These are phyloP conservation scores for Rambutsinella grinnellia DNA, from an alignment of 2,888 invertebrate genomes.

Conservation along the genomic window DNA sequence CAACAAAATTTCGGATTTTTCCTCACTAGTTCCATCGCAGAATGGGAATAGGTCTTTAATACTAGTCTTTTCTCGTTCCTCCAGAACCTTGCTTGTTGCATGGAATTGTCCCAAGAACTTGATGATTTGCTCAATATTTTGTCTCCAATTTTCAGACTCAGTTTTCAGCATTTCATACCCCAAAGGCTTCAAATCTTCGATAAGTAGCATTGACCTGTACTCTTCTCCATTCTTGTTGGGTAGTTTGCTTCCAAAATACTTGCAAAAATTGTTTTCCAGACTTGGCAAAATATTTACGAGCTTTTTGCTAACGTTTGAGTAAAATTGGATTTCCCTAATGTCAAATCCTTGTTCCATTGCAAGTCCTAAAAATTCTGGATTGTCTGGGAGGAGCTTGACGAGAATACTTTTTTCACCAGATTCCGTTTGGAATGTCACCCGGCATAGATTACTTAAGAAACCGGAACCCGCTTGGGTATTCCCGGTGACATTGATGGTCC, in stretches of 20 bases:
- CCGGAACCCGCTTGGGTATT: conserved; percentile 61
- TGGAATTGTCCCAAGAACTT: conserved; percentile 59
- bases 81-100: conserved; percentile 31
- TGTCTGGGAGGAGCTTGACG: conserved; percentile 59
- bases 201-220: conserved; percentile 54
- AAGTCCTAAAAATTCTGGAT: not conserved
- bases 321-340: conserved; percentile 57
- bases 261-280: conserved; percentile 43
- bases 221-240: not conserved
- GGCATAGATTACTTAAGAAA: conserved; percentile 57
- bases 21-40: conserved; percentile 25
- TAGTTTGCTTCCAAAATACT: too few species aligned
- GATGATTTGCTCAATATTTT: conserved; percentile 39
- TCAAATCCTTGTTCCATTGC: conserved; percentile 6
- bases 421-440: conserved; percentile 48
- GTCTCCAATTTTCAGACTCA: not conserved
- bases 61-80: conserved; percentile 3
- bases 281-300: conserved; percentile 29
- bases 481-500: conserved; percentile 7
- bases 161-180: conserved; percentile 52
- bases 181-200: conserved; percentile 58
- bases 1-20: too few species aligned
- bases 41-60: conserved; percentile 48
- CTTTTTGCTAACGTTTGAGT: conserved; percentile 27
- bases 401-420: conserved; percentile 28